Evolutionary conservation across 2,888 invertebrate species (phyloP).

Genomic region (Heterodera filipjevi): DNA sequence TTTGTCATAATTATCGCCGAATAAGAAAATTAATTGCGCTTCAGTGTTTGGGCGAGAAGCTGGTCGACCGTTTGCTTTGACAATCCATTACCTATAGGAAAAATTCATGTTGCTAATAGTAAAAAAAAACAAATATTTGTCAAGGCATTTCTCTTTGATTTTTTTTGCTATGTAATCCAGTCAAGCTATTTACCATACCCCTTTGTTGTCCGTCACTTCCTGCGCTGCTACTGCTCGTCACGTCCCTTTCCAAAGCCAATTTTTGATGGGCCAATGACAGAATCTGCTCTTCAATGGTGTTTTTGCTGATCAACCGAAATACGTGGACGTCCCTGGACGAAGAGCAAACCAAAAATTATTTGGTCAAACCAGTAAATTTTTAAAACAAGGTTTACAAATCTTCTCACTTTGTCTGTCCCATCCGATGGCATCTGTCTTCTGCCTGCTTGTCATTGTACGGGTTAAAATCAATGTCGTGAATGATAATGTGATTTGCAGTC

Average conservation of each 20-base stretch:
- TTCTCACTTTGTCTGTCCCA: slow-evolving; percentile 54
- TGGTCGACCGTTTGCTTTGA: background rate
- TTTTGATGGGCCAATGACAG: slow-evolving; percentile 86
- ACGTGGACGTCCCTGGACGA: slow-evolving; percentile 79
- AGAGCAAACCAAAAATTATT: slow-evolving; percentile 4
- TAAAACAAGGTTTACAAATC: too few species aligned
- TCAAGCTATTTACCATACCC: background rate
- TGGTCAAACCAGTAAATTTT: background rate
- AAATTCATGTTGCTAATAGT: background rate
- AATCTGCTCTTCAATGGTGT: slow-evolving; percentile 91
- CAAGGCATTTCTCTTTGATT: too few species aligned
- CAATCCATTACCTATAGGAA: background rate
- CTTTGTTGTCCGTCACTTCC: background rate
- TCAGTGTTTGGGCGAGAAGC: background rate
- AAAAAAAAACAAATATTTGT: background rate
- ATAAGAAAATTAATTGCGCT: background rate
- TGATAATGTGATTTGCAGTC: slow-evolving; percentile 89
- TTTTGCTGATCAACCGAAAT: slow-evolving; percentile 80
- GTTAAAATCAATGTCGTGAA: slow-evolving; percentile 84
- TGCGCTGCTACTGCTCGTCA: slow-evolving; percentile 72
- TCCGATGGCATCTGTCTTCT: slow-evolving; percentile 73
- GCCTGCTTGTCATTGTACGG: slow-evolving; percentile 91
- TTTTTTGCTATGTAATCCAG: too few species aligned
- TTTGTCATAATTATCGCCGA: background rate
- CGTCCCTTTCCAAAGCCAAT: slow-evolving; percentile 85